Evolutionary conservation across 92 coral and sea anemone genomes (phyloP).

Genomic region (Pocillopora meandrina): DNA sequence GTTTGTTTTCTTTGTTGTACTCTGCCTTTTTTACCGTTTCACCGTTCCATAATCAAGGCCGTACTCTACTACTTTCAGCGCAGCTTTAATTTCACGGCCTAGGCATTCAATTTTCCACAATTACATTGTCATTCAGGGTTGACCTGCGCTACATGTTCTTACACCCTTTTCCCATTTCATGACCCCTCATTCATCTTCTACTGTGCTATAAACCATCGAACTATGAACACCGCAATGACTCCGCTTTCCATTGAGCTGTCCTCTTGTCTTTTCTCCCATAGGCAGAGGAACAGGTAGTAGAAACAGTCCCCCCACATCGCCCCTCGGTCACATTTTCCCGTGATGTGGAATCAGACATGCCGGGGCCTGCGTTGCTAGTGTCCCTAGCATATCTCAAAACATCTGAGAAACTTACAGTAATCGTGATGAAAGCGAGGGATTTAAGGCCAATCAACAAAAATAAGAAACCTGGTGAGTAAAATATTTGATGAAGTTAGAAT

Average conservation of each 20-base stretch:
- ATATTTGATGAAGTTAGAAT: neutral
- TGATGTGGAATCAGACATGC: conserved; percentile 25
- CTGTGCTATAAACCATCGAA: no score
- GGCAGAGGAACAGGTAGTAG: conserved; percentile 46
- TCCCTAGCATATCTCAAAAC: conserved; percentile 87
- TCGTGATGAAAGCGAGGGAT: conserved; percentile 85
- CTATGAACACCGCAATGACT: neutral
- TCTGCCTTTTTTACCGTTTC: no score
- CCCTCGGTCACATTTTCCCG: conserved; percentile 69
- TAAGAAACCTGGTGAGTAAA: conserved; percentile 77
- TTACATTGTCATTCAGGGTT: no score
- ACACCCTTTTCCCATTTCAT: no score
- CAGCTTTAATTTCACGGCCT: no score
- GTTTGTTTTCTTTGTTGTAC: no score
- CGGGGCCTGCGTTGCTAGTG: conserved; percentile 64
- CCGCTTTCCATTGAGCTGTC: no score
- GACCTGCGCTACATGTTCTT: no score
- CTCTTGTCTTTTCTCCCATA: neutral
- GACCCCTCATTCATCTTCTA: no score
- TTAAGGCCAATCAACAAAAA: conserved; percentile 71
- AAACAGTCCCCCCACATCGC: conserved; percentile 41
- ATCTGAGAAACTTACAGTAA: conserved; percentile 84
- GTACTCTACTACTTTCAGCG: no score
- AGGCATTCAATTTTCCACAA: no score
- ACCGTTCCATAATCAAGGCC: no score